Percentiles rank a stretch among this genome's conserved stretches.
These are phyloP conservation scores for Cryptophagus acutangulus DNA, from an alignment of 2,888 invertebrate genomes.

Conservation along the genomic window DNA sequence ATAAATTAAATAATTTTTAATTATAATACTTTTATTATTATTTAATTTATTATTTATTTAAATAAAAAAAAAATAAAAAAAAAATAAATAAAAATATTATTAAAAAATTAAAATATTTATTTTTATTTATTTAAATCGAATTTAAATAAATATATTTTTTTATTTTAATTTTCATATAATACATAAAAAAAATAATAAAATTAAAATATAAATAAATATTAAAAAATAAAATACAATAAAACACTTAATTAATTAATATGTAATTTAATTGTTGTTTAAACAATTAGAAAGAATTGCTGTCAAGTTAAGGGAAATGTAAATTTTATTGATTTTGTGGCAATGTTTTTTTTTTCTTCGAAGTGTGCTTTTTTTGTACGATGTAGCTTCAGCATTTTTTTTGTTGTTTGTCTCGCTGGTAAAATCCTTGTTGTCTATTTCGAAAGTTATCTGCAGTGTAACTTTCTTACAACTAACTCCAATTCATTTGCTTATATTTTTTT, in stretches of 20 bases:
- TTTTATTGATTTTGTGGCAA: too few relatives aligned
- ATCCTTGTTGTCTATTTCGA: too few relatives aligned
- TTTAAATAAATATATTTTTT: too few relatives aligned
- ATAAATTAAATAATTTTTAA: background rate
- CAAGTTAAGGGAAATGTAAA: too few relatives aligned
- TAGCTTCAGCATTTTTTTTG: too few relatives aligned
- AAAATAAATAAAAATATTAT: background rate
- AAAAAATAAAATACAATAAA: background rate
- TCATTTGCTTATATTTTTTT: too few relatives aligned
- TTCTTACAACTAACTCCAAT: too few relatives aligned
- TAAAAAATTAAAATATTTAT: background rate
- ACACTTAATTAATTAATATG: background rate
- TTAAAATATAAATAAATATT: background rate
- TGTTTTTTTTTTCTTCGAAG: too few relatives aligned
- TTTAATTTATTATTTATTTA: background rate
- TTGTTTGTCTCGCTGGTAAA: too few relatives aligned
- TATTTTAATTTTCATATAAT: slow-evolving; percentile 4
- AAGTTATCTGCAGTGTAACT: too few relatives aligned
- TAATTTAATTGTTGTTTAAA: background rate
- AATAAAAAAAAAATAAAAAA: background rate
- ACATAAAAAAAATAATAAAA: background rate
- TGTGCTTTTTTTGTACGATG: too few relatives aligned
- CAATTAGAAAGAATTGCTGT: too few relatives aligned
- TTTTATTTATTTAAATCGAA: background rate
- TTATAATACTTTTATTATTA: background rate